A percentile compares a stretch with the other conserved stretches of the same genome.
Conservation (phyloP, 2,888 invertebrate genomes). For the Euplagia quadripunctaria region DNA sequence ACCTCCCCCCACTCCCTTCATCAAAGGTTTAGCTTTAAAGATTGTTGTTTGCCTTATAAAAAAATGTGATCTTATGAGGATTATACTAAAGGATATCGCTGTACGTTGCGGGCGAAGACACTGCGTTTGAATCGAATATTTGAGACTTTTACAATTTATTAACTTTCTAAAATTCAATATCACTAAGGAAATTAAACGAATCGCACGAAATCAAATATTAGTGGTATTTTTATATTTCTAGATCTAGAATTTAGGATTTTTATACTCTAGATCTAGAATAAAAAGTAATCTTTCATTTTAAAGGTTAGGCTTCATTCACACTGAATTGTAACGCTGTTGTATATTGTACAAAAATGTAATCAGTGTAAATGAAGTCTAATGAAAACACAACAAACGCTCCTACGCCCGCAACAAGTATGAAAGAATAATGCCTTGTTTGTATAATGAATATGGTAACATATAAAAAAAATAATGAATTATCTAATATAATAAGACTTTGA, state of each 20-base stretch:
- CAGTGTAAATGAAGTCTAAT: conserved; percentile 25
- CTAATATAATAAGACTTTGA: conserved; percentile 83
- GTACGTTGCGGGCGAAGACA: conserved; percentile 64
- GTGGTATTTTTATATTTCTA: conserved; percentile 13
- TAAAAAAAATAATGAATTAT: conserved; percentile 80
- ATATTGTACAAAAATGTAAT: conserved; percentile 29
- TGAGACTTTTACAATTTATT: conserved; percentile 3
- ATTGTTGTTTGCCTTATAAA: conserved; percentile 87
- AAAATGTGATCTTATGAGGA: conserved; percentile 87
- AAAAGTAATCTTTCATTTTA: not conserved
- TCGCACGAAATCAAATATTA: not conserved
- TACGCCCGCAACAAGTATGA: conserved; percentile 69
- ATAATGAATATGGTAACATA: conserved; percentile 74
- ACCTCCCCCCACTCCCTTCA: conserved; percentile 64
- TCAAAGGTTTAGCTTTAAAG: conserved; percentile 86
- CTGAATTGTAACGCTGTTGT: conserved; percentile 23
- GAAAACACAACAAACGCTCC: conserved; percentile 34
- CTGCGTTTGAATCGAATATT: conserved; percentile 24
- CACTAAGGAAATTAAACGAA: not conserved
- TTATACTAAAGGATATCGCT: conserved; percentile 81
- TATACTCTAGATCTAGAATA: not conserved
- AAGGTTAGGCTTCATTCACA: conserved; percentile 9
- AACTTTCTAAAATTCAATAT: not conserved
- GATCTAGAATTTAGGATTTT: no score
- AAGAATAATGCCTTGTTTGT: conserved; percentile 81